These are phyloP conservation scores for Dromaius novaehollandiae DNA, from an alignment of 2,113 vertebrate genomes.

Conservation along the genomic window DNA sequence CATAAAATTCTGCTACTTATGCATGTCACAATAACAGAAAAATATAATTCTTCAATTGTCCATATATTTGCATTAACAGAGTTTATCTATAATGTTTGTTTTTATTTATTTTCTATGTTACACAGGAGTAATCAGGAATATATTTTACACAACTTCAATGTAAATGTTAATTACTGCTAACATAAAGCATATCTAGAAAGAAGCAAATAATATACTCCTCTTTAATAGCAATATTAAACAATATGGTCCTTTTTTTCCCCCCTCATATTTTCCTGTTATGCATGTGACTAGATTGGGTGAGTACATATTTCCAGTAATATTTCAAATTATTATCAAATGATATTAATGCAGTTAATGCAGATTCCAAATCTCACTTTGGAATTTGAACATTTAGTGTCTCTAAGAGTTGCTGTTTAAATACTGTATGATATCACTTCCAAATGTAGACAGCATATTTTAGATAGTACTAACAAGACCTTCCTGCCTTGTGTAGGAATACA, in stretches of 20 bases:
- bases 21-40: neutral
- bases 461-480: neutral
- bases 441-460: neutral
- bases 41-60: neutral
- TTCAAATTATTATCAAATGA: neutral
- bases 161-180: neutral
- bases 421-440: neutral
- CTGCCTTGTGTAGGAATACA: neutral
- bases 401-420: slow-evolving; percentile 3
- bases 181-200: neutral
- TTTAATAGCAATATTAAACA: neutral
- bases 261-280: neutral
- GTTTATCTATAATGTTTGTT: neutral
- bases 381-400: neutral
- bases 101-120: neutral
- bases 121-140: neutral
- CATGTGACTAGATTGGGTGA: neutral
- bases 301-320: slow-evolving; percentile 3
- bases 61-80: neutral
- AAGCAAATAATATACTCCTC: neutral
- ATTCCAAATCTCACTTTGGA: neutral
- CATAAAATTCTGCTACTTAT: neutral
- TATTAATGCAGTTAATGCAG: neutral
- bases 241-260: neutral
- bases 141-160: neutral